Evolutionary conservation across 2,888 invertebrate genomes (phyloP).

Genomic region (Eupithecia inturbata): DNA sequence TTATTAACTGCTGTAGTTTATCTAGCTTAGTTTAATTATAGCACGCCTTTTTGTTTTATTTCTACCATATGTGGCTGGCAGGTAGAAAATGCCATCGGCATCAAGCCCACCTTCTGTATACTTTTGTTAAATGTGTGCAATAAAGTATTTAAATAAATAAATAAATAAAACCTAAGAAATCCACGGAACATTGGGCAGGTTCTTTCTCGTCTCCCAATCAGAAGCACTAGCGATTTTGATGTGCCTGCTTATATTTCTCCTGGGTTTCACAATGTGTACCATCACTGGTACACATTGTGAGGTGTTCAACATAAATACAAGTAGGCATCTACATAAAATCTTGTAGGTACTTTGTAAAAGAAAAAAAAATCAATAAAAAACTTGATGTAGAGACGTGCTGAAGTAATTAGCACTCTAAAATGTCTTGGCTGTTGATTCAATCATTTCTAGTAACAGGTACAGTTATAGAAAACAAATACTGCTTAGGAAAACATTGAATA

Average conservation of each 20-base stretch:
- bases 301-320: too few relatives aligned
- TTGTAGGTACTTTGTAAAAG: neutral
- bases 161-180: neutral
- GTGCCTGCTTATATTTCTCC: neutral
- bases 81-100: too few relatives aligned
- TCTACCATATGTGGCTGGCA: too few relatives aligned
- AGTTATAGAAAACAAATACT: conserved; percentile 11
- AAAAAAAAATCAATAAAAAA: neutral
- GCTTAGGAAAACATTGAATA: neutral
- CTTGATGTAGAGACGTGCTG: neutral
- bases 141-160: too few relatives aligned
- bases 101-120: too few relatives aligned
- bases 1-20: too few relatives aligned
- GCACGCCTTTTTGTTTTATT: too few relatives aligned
- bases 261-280: neutral
- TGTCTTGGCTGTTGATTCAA: conserved; percentile 5
- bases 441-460: neutral
- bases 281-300: neutral
- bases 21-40: too few relatives aligned
- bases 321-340: neutral
- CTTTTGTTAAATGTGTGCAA: too few relatives aligned
- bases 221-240: neutral
- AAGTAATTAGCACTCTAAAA: neutral
- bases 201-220: neutral
- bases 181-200: neutral